These are phyloP conservation scores for Oryzias woworae DNA, from an alignment of 2,113 vertebrate genomes.

Conservation along the genomic window DNA sequence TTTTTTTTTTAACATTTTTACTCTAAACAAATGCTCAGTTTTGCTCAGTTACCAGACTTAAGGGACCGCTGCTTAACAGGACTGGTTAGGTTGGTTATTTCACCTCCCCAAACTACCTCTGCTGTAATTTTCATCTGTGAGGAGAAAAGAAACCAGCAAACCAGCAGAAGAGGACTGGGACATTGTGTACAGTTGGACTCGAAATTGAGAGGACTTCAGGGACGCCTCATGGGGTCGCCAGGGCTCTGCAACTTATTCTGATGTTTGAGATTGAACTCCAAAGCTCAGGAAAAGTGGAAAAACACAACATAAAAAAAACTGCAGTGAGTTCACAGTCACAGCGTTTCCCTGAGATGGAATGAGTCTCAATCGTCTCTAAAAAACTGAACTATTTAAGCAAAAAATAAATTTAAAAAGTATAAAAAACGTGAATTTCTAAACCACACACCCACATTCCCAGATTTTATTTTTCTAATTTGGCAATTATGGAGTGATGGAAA, in stretches of 20 bases:
- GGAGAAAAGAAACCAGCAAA: not conserved
- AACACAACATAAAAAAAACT: constrained; percentile 28
- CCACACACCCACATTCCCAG: constrained; percentile 13
- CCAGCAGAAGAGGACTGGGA: constrained; percentile 1
- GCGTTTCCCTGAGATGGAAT: constrained; percentile 45
- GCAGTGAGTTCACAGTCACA: constrained; percentile 37
- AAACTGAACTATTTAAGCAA: not conserved
- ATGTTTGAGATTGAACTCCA: constrained; percentile 33
- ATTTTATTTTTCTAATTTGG: constrained; percentile 19
- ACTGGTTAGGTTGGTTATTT: no score
- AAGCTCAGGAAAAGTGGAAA: constrained; percentile 40
- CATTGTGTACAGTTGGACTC: constrained; percentile 7
- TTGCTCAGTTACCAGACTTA: no score
- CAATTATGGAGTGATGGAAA: constrained; percentile 31
- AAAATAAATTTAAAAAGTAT: no score
- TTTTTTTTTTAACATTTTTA: no score
- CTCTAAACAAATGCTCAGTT: no score
- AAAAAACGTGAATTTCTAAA: not conserved
- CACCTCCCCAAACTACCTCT: no score
- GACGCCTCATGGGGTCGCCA: constrained; percentile 35
- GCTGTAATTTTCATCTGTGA: no score
- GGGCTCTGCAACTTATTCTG: constrained; percentile 20
- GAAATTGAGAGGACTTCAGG: constrained; percentile 21
- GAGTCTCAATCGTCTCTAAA: not conserved
- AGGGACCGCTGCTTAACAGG: no score